Conservation (phyloP, 2,797 vertebrate genomes). For the Urocyon cinereoargenteus region DNA sequence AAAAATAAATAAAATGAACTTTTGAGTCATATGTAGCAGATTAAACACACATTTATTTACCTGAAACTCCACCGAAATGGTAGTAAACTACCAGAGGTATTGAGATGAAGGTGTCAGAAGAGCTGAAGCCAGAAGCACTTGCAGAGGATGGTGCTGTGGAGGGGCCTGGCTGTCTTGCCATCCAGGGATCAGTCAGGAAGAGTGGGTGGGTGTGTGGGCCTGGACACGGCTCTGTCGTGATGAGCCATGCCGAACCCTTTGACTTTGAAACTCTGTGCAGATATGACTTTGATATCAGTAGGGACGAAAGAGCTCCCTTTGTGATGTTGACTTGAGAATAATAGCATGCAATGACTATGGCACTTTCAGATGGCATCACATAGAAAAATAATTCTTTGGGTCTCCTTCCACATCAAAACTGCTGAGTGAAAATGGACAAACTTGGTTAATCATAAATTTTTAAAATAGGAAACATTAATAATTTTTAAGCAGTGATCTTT, state of each 20-base stretch:
- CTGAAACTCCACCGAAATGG: neutral
- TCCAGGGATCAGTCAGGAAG: accelerated
- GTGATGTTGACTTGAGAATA: neutral
- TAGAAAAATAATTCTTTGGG: neutral
- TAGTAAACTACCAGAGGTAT: neutral
- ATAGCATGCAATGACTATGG: neutral
- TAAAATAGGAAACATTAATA: neutral
- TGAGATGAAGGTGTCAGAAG: accelerated
- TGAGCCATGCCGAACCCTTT: neutral
- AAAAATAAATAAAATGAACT: neutral
- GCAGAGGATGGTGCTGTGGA: neutral
- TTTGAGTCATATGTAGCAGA: neutral
- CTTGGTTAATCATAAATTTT: neutral
- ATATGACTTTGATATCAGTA: neutral
- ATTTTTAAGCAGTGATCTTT: neutral
- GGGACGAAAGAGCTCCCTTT: neutral
- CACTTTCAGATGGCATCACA: neutral
- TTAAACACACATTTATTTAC: neutral
- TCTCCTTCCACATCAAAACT: neutral
- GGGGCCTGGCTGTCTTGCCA: neutral
- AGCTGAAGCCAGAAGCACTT: neutral
- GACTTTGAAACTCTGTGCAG: neutral
- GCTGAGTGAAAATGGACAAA: neutral
- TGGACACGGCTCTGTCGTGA: accelerated
- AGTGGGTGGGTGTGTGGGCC: neutral